These are phyloP conservation scores for Pseudopipra pipra DNA, from an alignment of 2,113 vertebrate species.

Conservation along the genomic window DNA sequence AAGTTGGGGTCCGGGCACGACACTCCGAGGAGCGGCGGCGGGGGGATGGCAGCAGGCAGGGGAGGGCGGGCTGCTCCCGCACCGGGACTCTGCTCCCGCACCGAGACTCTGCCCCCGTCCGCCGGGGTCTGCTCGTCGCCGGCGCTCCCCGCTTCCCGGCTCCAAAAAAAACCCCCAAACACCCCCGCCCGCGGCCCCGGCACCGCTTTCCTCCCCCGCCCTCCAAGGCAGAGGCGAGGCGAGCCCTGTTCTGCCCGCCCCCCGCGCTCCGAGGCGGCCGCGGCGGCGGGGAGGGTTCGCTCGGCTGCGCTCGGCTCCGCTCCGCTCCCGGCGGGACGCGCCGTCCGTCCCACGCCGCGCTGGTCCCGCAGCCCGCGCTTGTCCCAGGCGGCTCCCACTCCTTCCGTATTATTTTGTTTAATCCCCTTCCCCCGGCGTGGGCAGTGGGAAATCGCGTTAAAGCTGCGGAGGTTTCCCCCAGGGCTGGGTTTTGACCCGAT, in stretches of 20 bases:
- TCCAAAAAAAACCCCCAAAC: slow-evolving; percentile 56
- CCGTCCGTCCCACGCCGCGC: background rate
- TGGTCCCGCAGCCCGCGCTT: background rate
- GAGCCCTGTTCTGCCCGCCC: slow-evolving; percentile 48
- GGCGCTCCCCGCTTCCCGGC: slow-evolving; percentile 52
- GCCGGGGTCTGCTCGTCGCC: background rate
- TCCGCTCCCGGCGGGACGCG: background rate
- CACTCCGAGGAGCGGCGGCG: background rate
- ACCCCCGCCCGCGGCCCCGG: background rate
- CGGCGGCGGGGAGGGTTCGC: background rate
- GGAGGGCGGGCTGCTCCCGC: background rate
- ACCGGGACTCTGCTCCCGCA: background rate
- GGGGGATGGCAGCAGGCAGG: background rate
- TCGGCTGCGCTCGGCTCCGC: background rate
- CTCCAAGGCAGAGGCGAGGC: slow-evolving; percentile 45
- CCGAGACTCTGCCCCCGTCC: background rate
- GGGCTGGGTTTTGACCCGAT: background rate
- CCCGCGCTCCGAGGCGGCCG: background rate
- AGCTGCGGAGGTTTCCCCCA: accelerated
- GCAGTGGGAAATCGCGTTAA: background rate
- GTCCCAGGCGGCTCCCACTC: background rate
- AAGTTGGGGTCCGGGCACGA: background rate
- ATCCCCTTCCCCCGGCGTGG: background rate
- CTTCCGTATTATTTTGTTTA: accelerated
- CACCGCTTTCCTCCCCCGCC: background rate